Evolutionary conservation across 2,113 vertebrate species (phyloP), one percentile per base, ranked within the genome.

Genomic region (Mesoclemmys tuberculata): DNA sequence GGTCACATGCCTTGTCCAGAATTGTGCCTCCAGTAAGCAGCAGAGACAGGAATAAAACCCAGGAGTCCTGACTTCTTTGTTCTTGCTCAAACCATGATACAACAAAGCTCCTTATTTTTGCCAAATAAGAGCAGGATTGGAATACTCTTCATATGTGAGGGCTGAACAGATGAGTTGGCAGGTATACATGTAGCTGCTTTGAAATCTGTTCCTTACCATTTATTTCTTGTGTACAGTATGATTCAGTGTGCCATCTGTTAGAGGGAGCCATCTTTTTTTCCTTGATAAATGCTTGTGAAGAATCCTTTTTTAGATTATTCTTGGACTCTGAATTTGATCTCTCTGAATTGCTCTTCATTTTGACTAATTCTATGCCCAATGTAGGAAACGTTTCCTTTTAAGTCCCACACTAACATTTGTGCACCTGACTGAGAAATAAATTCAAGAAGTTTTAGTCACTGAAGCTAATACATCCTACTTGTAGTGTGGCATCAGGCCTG

Each of bases 101-200:
- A 55, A 55, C 54, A 55, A 55, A 16, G 54, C 54, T 19, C 54
- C 54, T 55, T 55, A 21, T 55, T 55, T 55, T 55, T 55, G 18
- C 54, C 24, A 55, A 64, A 48, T 48, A 2, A 56, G 81, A 52
- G 10, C 3, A 18, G 77, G 2, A 1, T 41, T 5, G n/a, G 44
- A 55, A 6, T 1, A 6, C 44, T 1, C 0, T 4, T 5, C 46
- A 46, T 46, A 46, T 46, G 46, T 46, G 5, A 46, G 46, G 46
- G 46, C 46, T 46, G 3, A 3, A 52, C 83, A 71, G 2, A 0
- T 21, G 11, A 78, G 3, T n/a, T 10, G 64, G 85, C 68, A 6
- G 16, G 79, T 6, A 6, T 29, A 26, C 1, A 1, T 4, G 1
- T 0, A 4, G 58, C 22, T 2, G 48, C 87, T 85, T 2, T 19